Evolutionary conservation across 1,140 invertebrate genomes (phyloP), one percentile per base, ranked within the genome.

Genomic region (Idris sp.): DNA sequence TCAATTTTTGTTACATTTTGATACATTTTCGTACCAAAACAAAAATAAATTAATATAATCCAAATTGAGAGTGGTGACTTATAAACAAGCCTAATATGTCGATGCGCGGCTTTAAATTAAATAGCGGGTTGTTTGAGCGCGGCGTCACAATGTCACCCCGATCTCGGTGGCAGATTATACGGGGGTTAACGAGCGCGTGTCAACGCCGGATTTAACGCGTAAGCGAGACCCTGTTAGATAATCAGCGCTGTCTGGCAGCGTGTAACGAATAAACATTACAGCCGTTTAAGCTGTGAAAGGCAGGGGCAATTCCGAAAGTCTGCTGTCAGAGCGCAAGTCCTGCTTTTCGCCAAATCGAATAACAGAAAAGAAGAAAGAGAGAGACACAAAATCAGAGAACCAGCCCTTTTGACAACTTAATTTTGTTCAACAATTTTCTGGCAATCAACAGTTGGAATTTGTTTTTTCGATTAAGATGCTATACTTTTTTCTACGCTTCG

Each of bases 261-360:
- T 74, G 71, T 74, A 74, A 67, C 61, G 71, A 74, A 74, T 74
- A 65, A 74, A 74, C 71, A 65, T 64, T 64, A 48, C 54, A 51
- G 46, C 18, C 22, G 28, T n/a, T n/a, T n/a, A n/a, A n/a, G n/a
- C n/a, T n/a, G n/a, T n/a, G n/a, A n/a, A n/a, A n/a, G n/a, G n/a
- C n/a, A n/a, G n/a, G n/a, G n/a, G n/a, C n/a, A n/a, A n/a, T n/a
- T n/a, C n/a, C n/a, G n/a, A n/a, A n/a, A n/a, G n/a, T n/a, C n/a
- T n/a, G n/a, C n/a, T n/a, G n/a, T n/a, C n/a, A n/a, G n/a, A n/a
- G n/a, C n/a, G n/a, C n/a, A n/a, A n/a, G n/a, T n/a, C n/a, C n/a
- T n/a, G n/a, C n/a, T n/a, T n/a, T n/a, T n/a, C n/a, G n/a, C n/a
- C n/a, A n/a, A n/a, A n/a, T n/a, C n/a, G n/a, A n/a, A n/a, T n/a